A percentile compares a stretch with the other conserved stretches of the same genome.
phyloP scores from a whole-genome alignment of 2,797 vertebrate species.

The Anomalospiza imberbis region DNA sequence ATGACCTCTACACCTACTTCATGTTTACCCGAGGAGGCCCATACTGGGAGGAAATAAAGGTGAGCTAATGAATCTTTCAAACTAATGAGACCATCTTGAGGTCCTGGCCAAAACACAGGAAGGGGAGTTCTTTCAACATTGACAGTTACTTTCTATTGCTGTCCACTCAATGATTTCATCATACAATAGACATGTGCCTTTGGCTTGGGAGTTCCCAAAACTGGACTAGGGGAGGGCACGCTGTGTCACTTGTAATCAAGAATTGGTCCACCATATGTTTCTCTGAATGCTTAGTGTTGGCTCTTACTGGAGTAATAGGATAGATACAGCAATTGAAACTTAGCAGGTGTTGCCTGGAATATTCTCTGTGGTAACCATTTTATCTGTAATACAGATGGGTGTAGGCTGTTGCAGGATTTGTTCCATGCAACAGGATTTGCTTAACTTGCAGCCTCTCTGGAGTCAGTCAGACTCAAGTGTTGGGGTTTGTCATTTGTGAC shows the following conservation, averaged over 20 bases:
- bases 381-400: background rate
- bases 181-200: background rate
- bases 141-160: background rate
- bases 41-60: slow-evolving; percentile 96
- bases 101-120: background rate
- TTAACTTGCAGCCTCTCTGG: background rate
- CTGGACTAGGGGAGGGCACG: background rate
- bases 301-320: background rate
- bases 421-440: background rate
- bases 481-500: background rate
- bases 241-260: background rate
- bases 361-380: background rate
- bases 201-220: background rate
- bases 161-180: accelerated
- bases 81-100: background rate
- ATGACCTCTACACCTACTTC: slow-evolving; percentile 93
- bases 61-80: slow-evolving; percentile 13
- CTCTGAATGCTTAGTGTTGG: background rate
- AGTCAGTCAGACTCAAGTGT: background rate
- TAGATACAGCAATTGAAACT: background rate
- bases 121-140: background rate
- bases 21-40: slow-evolving; percentile 93
- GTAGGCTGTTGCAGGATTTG: background rate
- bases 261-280: background rate
- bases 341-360: background rate